A percentile compares a stretch with the other conserved stretches of the same genome.
Evolutionary conservation across 1,140 invertebrate species (phyloP).

Genomic region (Varroa destructor): DNA sequence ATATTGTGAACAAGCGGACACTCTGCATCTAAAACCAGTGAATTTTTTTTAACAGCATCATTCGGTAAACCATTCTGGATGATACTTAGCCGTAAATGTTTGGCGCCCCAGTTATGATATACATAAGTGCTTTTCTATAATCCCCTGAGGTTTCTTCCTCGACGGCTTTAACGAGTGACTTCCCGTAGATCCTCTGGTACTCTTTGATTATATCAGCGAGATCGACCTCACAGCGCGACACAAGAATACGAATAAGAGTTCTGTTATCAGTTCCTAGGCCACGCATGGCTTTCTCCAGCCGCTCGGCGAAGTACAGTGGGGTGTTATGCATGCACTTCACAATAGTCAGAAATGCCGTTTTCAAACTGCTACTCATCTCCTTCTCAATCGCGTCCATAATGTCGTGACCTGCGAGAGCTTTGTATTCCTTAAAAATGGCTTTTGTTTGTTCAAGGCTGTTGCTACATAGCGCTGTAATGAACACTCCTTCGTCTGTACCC

Average conservation of each 20-base stretch:
- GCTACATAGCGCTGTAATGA: constrained; percentile 56
- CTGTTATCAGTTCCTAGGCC: constrained; percentile 54
- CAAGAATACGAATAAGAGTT: constrained; percentile 72
- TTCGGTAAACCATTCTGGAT: no score
- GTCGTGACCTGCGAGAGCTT: constrained; percentile 51
- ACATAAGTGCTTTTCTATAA: no score
- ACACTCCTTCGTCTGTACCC: constrained; percentile 67
- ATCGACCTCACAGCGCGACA: constrained; percentile 80
- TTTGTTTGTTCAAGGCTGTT: constrained; percentile 51
- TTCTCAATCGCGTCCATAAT: constrained; percentile 73
- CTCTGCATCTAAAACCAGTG: no score
- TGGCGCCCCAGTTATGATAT: no score
- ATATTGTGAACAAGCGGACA: no score
- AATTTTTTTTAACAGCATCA: no score
- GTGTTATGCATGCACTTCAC: constrained; percentile 70
- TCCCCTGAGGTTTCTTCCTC: no score
- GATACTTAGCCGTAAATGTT: no score
- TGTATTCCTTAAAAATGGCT: constrained; percentile 56
- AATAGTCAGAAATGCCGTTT: constrained; percentile 68
- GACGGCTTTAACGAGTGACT: constrained; percentile 48
- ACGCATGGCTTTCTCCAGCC: constrained; percentile 74
- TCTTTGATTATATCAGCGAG: constrained; percentile 76
- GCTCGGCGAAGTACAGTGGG: constrained; percentile 81
- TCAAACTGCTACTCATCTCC: constrained; percentile 71
- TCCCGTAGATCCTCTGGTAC: constrained; percentile 67